Percentiles rank a stretch among this genome's conserved stretches.
phyloP scores from a whole-genome alignment of 2,797 vertebrate genomes.

The Sus cebifrons region DNA sequence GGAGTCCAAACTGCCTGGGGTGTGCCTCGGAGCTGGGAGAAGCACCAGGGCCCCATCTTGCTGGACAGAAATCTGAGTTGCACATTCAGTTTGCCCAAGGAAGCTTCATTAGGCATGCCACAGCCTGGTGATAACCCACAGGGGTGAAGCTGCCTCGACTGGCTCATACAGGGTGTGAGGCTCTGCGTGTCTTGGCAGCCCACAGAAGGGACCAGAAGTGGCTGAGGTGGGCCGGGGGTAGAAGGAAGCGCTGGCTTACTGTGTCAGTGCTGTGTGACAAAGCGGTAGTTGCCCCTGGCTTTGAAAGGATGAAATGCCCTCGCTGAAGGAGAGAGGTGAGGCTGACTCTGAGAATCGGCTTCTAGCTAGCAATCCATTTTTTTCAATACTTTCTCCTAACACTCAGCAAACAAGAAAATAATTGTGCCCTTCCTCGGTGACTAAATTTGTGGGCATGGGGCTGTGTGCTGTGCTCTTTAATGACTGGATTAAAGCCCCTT shows the following conservation, averaged over 20 bases:
- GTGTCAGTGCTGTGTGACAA: constrained; percentile 68
- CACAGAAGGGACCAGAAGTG: constrained; percentile 34
- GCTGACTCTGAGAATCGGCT: neutral
- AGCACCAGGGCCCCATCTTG: neutral
- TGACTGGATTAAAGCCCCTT: neutral
- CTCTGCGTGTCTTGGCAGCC: neutral
- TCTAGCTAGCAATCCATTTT: neutral
- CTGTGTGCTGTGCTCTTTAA: constrained; percentile 34
- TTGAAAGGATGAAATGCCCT: constrained; percentile 71
- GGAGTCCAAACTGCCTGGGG: neutral
- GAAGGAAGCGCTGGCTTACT: constrained; percentile 65
- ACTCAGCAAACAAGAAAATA: constrained; percentile 65
- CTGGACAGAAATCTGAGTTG: neutral
- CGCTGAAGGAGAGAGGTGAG: neutral
- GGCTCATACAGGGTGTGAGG: neutral
- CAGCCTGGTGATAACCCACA: neutral
- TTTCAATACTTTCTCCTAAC: neutral
- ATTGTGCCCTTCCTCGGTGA: constrained; percentile 35
- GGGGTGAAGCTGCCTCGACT: neutral
- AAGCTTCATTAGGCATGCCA: neutral
- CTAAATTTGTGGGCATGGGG: neutral
- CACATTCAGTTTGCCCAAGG: neutral
- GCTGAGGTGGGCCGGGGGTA: constrained; percentile 51
- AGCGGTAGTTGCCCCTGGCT: constrained; percentile 58
- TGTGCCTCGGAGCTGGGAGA: neutral